Evolutionary conservation across 2,888 invertebrate genomes (phyloP), one percentile per base, ranked within the genome.

Genomic region (Thyatira batis): DNA sequence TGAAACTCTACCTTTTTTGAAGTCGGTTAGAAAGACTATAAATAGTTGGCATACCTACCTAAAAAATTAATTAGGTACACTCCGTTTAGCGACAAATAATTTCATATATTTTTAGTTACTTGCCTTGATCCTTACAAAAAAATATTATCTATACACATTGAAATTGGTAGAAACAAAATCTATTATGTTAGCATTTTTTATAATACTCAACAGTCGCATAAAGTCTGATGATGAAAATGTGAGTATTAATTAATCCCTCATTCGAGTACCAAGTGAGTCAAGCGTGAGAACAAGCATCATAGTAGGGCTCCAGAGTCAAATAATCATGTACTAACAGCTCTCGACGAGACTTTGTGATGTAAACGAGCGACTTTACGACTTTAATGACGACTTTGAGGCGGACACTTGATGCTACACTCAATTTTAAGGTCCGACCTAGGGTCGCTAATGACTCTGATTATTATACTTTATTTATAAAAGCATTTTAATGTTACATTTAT

Each of bases 301-400:
- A 63, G 83, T 84, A 79, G 33, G 6, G 49, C 52, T 51, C 56
- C 51, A 56, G 61, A 43, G 52, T 53, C 54, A 72, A 79, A 82
- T 85, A 84, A 85, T 85, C 77, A 76, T 76, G 73, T 76, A 62
- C 73, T 76, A 78, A 82, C 74, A 73, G 76, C 77, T 65, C 71
- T 71, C 62, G 69, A 68, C 68, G 67, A 67, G 79, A 78, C 85
- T 87, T 84, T 85, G 84, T 86, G 78, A 87, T 86, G 86, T 82
- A 86, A 86, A 87, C 82, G 84, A 86, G 78, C 67, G 67, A 71
- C 67, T 77, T 82, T 78, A 82, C 68, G 76, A 75, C 63, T 67
- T 68, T 58, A 59, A 55, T 61, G 57, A 59, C 58, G 58, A 53
- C 53, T 27, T 48, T 48, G 48, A 48, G 11, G 27, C 39, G 27